Evolutionary conservation across 2,888 invertebrate species (phyloP).

Genomic region (Brachyopa scutellaris): DNA sequence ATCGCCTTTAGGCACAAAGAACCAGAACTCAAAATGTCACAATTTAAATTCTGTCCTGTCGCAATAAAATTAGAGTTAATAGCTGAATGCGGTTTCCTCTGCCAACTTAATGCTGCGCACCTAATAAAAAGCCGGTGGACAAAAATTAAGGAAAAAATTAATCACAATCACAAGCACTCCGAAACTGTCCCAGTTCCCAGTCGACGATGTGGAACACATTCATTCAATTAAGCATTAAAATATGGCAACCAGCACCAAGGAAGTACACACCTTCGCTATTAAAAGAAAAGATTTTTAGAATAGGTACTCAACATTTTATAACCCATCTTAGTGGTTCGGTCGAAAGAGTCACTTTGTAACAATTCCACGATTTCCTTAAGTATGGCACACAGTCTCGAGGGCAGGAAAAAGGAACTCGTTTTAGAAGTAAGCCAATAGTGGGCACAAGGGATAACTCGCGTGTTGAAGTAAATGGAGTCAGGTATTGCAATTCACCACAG

Average conservation of each 20-base stretch:
- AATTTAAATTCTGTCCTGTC: conserved; percentile 53
- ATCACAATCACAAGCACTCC: not conserved
- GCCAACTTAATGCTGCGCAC: conserved; percentile 26
- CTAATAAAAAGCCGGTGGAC: not conserved
- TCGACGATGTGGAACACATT: conserved; percentile 36
- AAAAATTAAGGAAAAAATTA: not conserved
- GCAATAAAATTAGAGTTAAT: conserved; percentile 68
- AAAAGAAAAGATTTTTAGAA: not conserved
- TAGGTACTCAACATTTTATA: conserved; percentile 21
- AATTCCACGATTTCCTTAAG: not conserved
- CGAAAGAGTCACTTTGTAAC: conserved; percentile 23
- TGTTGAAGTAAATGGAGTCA: no score
- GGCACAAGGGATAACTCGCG: no score
- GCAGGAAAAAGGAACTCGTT: no score
- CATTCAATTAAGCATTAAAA: conserved; percentile 43
- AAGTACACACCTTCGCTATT: not conserved
- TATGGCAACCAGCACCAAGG: not conserved
- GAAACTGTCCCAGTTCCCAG: not conserved
- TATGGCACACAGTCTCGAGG: not conserved
- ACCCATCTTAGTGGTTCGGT: conserved; percentile 6
- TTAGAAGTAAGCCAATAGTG: no score
- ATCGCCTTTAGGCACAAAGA: conserved; percentile 32
- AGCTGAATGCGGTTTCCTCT: conserved; percentile 43
- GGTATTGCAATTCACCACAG: no score
- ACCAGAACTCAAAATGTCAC: conserved; percentile 51